Conservation (phyloP, 2,797 vertebrate species). For the Sebastes umbrosus region DNA sequence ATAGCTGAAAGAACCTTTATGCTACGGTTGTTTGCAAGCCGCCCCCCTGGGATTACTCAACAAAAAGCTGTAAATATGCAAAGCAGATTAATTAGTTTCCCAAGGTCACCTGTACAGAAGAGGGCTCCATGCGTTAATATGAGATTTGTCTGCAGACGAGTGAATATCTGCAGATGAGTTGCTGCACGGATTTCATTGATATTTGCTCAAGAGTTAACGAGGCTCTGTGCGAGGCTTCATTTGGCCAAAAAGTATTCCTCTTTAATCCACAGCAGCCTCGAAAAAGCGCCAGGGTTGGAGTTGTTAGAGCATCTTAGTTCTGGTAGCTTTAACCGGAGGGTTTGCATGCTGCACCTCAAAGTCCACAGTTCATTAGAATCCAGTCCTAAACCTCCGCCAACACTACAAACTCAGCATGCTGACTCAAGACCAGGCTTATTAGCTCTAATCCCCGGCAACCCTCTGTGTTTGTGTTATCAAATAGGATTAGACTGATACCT, state of each 20-base stretch:
- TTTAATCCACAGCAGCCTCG: slow-evolving; percentile 51
- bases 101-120: slow-evolving; percentile 60
- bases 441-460: slow-evolving; percentile 54
- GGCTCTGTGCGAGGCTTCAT: slow-evolving; percentile 44
- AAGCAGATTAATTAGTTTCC: slow-evolving; percentile 68
- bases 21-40: slow-evolving; percentile 28
- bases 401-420: slow-evolving; percentile 47
- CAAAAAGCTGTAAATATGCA: slow-evolving; percentile 70
- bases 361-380: slow-evolving; percentile 64
- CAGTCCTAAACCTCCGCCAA: slow-evolving; percentile 19
- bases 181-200: slow-evolving; percentile 40
- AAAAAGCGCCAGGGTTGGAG: slow-evolving; percentile 26
- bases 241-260: slow-evolving; percentile 53
- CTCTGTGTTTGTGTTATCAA: slow-evolving; percentile 51
- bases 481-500: slow-evolving; percentile 60
- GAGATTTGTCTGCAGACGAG: slow-evolving; percentile 18
- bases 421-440: slow-evolving; percentile 53
- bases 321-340: slow-evolving; percentile 65
- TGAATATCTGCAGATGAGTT: slow-evolving; percentile 1
- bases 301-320: slow-evolving; percentile 75
- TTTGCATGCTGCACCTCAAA: slow-evolving; percentile 31
- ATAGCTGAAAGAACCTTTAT: slow-evolving; percentile 20
- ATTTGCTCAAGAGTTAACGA: slow-evolving; percentile 65
- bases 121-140: slow-evolving; percentile 11
- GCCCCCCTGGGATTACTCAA: slow-evolving; percentile 29